phyloP scores from a whole-genome alignment of 2,888 invertebrate genomes.

The Cylloceria caligata region DNA sequence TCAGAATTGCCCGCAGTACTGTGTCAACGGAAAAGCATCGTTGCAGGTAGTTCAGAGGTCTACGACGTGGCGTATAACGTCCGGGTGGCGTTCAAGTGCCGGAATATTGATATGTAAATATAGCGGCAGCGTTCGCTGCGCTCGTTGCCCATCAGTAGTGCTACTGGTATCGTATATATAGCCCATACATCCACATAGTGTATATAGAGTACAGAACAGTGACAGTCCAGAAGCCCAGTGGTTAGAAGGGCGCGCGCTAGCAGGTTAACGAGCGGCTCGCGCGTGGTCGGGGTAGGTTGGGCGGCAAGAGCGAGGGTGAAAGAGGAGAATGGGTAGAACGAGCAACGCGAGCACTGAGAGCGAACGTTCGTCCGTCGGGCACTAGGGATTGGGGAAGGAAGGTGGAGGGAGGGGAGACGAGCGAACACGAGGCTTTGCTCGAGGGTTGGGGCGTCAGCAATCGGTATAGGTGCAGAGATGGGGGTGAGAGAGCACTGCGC shows the following conservation, averaged over 20 bases:
- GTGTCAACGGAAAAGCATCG: not conserved
- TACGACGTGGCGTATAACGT: constrained; percentile 35
- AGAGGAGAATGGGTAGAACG: constrained; percentile 64
- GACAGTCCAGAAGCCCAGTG: constrained; percentile 68
- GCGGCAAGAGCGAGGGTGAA: constrained; percentile 50
- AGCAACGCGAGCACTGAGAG: constrained; percentile 46
- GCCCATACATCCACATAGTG: not conserved
- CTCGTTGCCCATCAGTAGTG: constrained; percentile 56
- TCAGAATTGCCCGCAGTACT: not conserved
- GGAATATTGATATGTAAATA: constrained; percentile 84
- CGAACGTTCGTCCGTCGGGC: constrained; percentile 64
- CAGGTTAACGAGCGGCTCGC: constrained; percentile 84
- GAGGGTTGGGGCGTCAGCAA: constrained; percentile 63
- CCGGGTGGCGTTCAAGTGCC: constrained; percentile 64
- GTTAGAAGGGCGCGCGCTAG: constrained; percentile 80
- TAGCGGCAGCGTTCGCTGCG: constrained; percentile 73
- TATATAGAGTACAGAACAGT: constrained; percentile 24
- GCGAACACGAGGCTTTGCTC: constrained; percentile 58
- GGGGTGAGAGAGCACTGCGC: constrained; percentile 65
- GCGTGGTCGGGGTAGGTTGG: constrained; percentile 66
- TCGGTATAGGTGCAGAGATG: constrained; percentile 56
- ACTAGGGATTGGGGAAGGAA: constrained; percentile 32
- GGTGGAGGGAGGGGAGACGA: constrained; percentile 20
- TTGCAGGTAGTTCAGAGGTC: not conserved
- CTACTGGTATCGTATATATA: constrained; percentile 9